These are phyloP conservation scores for Nymphalis urticae DNA, from an alignment of 2,888 invertebrate species.

Conservation along the genomic window DNA sequence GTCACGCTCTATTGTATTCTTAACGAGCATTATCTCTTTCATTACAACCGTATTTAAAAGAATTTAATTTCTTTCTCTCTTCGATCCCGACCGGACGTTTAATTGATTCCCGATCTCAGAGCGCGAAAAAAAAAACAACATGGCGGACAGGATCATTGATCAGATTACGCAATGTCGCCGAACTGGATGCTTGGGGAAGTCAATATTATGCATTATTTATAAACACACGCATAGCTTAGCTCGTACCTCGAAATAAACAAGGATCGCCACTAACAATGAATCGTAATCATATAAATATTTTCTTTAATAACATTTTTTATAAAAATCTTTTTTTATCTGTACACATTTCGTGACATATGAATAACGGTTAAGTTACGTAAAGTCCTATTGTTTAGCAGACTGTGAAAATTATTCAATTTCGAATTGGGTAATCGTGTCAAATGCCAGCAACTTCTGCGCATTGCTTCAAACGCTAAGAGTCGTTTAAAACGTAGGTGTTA, in stretches of 20 bases:
- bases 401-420: constrained; percentile 65
- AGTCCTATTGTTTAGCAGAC: constrained; percentile 64
- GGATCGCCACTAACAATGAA: constrained; percentile 23
- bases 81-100: constrained; percentile 61
- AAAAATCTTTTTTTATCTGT: constrained; percentile 9
- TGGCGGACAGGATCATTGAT: constrained; percentile 73
- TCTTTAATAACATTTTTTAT: constrained; percentile 17
- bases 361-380: constrained; percentile 22
- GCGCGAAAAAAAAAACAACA: constrained; percentile 55
- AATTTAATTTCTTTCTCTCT: constrained; percentile 56
- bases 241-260: constrained; percentile 39
- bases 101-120: constrained; percentile 68
- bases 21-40: constrained; percentile 52
- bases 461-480: constrained; percentile 54
- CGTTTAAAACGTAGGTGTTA: constrained; percentile 60
- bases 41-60: constrained; percentile 53
- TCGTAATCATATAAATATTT: constrained; percentile 12
- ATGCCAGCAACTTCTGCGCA: constrained; percentile 57
- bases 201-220: constrained; percentile 71
- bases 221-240: constrained; percentile 51
- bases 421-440: constrained; percentile 72
- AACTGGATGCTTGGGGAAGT: constrained; percentile 71
- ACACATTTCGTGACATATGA: constrained; percentile 1
- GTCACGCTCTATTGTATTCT: constrained; percentile 51
- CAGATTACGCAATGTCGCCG: constrained; percentile 77